Evolutionary conservation across 2,113 vertebrate genomes (phyloP).

Genomic region (Gallinago paraguaiae): DNA sequence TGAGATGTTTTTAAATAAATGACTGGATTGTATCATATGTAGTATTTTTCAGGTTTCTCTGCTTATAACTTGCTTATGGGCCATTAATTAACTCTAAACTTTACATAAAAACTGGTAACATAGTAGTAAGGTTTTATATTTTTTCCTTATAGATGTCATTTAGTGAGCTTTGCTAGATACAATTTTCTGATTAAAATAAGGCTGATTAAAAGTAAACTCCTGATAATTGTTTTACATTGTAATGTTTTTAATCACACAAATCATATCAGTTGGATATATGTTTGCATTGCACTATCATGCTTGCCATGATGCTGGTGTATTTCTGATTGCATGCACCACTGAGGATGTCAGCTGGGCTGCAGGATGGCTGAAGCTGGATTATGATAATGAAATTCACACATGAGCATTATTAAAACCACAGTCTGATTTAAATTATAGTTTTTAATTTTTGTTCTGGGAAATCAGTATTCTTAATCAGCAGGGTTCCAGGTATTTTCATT

Average conservation of each 20-base stretch:
- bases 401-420: background rate
- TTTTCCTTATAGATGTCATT: conserved; percentile 51
- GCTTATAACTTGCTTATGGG: background rate
- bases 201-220: conserved; percentile 76
- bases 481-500: background rate
- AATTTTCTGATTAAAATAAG: conserved; percentile 79
- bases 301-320: background rate
- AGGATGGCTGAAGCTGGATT: background rate
- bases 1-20: background rate
- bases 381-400: background rate
- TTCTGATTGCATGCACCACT: background rate
- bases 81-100: background rate
- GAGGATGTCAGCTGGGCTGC: background rate
- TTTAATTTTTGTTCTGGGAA: conserved; percentile 20
- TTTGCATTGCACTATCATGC: conserved; percentile 6
- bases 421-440: background rate
- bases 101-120: conserved; percentile 12
- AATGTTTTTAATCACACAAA: conserved; percentile 35
- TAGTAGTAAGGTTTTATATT: conserved; percentile 1
- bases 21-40: background rate
- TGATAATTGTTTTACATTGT: conserved; percentile 48
- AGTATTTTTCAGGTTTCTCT: background rate
- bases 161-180: conserved; percentile 61
- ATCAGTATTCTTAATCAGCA: conserved; percentile 22
- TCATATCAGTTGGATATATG: conserved; percentile 30